These are phyloP conservation scores for Nyctalus aviator DNA, from an alignment of 2,797 vertebrate species.

Conservation along the genomic window DNA sequence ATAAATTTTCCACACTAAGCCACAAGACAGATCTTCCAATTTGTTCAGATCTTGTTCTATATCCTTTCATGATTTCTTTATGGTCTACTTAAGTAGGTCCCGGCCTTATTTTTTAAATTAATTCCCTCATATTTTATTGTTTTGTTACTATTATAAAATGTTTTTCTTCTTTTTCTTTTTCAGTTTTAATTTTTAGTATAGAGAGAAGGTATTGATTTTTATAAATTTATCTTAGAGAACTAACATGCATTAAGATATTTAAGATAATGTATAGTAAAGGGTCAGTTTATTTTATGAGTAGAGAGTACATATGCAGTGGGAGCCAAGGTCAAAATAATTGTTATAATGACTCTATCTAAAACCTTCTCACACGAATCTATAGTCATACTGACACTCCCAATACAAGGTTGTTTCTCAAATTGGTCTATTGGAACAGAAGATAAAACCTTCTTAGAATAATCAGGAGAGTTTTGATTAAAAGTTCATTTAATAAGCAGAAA, in stretches of 20 bases:
- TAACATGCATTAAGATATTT: background rate
- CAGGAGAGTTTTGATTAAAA: background rate
- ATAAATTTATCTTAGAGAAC: background rate
- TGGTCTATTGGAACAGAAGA: background rate
- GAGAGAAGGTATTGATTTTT: background rate
- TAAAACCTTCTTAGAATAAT: background rate
- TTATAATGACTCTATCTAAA: background rate
- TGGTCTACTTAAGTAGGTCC: background rate
- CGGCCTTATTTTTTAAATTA: constrained; percentile 1
- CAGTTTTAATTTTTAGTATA: constrained; percentile 42
- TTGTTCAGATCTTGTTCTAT: constrained; percentile 2
- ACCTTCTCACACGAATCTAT: background rate
- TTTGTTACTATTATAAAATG: constrained; percentile 22
- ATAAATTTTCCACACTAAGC: background rate
- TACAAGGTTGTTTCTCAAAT: background rate
- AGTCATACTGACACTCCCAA: background rate
- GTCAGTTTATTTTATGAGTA: background rate
- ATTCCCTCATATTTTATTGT: background rate
- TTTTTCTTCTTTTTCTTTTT: constrained; percentile 10
- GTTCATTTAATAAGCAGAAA: constrained; percentile 13
- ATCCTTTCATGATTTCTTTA: background rate
- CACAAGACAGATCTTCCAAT: background rate
- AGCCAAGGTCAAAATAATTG: background rate
- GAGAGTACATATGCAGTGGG: background rate
- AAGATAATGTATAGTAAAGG: background rate